A percentile compares a stretch with the other conserved stretches of the same genome.
phyloP scores from a whole-genome alignment of 2,797 vertebrate species.

The Malacoctenus gilli region DNA sequence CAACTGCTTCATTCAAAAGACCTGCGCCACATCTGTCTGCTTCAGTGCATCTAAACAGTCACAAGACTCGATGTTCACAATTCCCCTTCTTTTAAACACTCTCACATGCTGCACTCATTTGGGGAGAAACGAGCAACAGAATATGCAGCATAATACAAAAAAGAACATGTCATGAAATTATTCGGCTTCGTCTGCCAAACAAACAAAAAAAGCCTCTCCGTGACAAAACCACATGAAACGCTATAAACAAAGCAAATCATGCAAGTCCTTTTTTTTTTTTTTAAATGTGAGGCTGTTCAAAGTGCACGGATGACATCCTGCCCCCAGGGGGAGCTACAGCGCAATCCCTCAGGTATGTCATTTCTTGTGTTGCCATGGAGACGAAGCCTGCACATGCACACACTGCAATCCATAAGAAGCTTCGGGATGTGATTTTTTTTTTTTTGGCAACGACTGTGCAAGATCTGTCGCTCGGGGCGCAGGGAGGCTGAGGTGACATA shows the following conservation, averaged over 20 bases:
- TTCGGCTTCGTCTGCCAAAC: constrained; percentile 15
- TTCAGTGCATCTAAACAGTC: constrained; percentile 5
- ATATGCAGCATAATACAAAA: constrained; percentile 16
- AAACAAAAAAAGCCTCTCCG: constrained; percentile 4
- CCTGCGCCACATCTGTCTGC: constrained; percentile 3
- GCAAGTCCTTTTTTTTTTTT: background rate
- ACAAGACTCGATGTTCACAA: constrained; percentile 10
- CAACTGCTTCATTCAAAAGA: background rate
- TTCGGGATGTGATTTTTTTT: constrained; percentile 33
- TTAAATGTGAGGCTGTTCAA: constrained; percentile 5
- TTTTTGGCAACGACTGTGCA: constrained; percentile 28
- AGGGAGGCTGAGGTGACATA: constrained; percentile 31
- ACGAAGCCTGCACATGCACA: constrained; percentile 33
- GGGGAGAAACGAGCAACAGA: constrained; percentile 19
- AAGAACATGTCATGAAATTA: constrained; percentile 11
- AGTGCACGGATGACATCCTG: constrained; percentile 33
- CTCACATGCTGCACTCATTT: constrained; percentile 37
- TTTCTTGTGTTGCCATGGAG: constrained; percentile 56
- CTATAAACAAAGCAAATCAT: constrained; percentile 17
- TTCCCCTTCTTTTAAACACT: constrained; percentile 34
- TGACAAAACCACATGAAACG: constrained; percentile 32
- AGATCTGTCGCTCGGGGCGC: constrained; percentile 54
- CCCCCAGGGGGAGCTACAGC: constrained; percentile 66
- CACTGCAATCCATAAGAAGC: constrained; percentile 24
- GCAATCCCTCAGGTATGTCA: constrained; percentile 28